Evolutionary conservation across 2,113 vertebrate species (phyloP).

Genomic region (Gallinago undulata): DNA sequence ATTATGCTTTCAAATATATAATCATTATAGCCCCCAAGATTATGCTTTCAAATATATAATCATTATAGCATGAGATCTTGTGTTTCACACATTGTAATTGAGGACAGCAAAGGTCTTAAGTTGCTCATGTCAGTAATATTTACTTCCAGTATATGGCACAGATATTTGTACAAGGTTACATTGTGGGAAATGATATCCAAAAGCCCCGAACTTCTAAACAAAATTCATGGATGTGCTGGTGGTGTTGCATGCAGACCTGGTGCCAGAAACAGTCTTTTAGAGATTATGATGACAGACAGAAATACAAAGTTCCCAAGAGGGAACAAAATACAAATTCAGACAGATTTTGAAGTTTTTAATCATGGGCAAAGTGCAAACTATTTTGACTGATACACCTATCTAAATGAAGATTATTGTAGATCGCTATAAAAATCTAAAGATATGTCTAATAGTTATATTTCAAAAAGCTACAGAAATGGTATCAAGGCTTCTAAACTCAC

Average conservation of each 20-base stretch:
- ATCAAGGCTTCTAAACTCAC: neutral
- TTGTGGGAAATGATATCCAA: neutral
- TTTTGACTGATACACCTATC: neutral
- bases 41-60: neutral
- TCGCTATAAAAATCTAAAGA: neutral
- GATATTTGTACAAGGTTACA: neutral
- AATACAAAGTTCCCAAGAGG: neutral
- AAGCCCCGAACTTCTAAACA: neutral
- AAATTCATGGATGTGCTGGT: neutral
- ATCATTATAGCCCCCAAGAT: neutral
- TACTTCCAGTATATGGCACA: neutral
- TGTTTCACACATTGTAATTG: neutral
- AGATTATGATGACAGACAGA: neutral
- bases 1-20: neutral
- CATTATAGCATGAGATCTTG: neutral
- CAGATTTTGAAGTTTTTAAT: neutral
- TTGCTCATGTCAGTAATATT: neutral
- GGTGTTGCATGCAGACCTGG: neutral
- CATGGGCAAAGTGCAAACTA: neutral
- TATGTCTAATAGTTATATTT: neutral
- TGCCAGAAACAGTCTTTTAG: neutral
- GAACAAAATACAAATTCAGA: neutral
- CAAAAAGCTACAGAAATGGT: neutral
- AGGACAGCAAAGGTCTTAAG: neutral
- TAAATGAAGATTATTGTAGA: neutral